These are phyloP conservation scores for Trissoscelio sp. DNA, from an alignment of 2,888 invertebrate genomes.

Conservation along the genomic window DNA sequence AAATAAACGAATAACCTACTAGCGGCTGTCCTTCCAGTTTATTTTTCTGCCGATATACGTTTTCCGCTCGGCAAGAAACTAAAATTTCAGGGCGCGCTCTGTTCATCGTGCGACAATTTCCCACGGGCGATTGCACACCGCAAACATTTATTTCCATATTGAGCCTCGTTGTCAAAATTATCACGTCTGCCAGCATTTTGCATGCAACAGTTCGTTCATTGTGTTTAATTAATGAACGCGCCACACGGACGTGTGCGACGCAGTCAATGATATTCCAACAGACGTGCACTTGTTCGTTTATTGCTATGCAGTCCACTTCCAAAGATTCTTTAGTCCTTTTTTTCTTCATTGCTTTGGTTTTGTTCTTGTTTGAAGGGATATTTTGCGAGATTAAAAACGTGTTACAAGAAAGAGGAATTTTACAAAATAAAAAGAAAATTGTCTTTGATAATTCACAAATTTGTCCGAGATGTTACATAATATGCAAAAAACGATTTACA, in stretches of 20 bases:
- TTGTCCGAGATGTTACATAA: too few species aligned
- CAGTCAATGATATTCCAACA: slow-evolving; percentile 49
- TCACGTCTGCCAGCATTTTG: slow-evolving; percentile 49
- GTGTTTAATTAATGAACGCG: slow-evolving; percentile 63
- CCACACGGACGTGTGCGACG: slow-evolving; percentile 39
- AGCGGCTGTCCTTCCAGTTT: slow-evolving; percentile 66
- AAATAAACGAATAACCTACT: slow-evolving; percentile 69
- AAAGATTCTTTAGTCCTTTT: slow-evolving; percentile 13
- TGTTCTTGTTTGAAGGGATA: too few species aligned
- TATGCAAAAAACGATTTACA: too few species aligned
- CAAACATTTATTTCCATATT: slow-evolving; percentile 10
- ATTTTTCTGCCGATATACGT: slow-evolving; percentile 63
- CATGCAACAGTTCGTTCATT: slow-evolving; percentile 61
- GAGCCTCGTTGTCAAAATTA: slow-evolving; percentile 30
- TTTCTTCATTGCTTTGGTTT: too few species aligned
- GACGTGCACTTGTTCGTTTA: slow-evolving; percentile 39
- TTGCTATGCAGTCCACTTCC: slow-evolving; percentile 23
- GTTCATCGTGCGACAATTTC: slow-evolving; percentile 28
- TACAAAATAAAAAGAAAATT: too few species aligned
- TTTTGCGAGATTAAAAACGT: not conserved
- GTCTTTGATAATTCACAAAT: too few species aligned
- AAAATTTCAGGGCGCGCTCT: slow-evolving; percentile 14
- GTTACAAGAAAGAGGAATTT: too few species aligned
- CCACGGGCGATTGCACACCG: slow-evolving; percentile 25
- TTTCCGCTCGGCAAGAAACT: slow-evolving; percentile 40